Conservation (phyloP, 2,113 vertebrate species). For the Meles meles region DNA sequence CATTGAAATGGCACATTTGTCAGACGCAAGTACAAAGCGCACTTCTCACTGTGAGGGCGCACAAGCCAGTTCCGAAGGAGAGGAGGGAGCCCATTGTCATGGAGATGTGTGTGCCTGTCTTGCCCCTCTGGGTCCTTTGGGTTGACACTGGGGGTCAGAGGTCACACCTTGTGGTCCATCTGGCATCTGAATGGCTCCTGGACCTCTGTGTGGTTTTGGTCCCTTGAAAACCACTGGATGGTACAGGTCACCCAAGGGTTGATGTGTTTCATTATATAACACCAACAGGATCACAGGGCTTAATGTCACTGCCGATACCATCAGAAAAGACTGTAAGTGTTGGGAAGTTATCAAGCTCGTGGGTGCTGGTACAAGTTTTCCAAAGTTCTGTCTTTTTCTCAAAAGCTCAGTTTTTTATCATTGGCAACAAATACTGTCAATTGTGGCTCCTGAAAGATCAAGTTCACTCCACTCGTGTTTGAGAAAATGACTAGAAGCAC, state of each 20-base stretch:
- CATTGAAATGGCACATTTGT: accelerated
- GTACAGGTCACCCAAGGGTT: not conserved
- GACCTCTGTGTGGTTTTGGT: accelerated
- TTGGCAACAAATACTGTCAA: not conserved
- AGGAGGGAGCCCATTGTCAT: not conserved
- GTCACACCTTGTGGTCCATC: not conserved
- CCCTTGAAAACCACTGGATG: not conserved
- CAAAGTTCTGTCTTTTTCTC: not conserved
- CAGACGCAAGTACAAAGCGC: accelerated
- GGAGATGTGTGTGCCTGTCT: accelerated
- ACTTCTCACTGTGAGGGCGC: not conserved
- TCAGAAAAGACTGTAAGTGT: not conserved
- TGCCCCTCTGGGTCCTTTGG: not conserved
- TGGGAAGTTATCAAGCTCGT: too few relatives aligned
- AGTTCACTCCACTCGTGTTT: not conserved
- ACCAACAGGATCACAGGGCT: not conserved
- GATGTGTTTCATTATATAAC: not conserved
- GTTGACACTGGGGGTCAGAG: not conserved
- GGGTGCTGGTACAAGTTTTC: not conserved
- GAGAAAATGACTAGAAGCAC: not conserved
- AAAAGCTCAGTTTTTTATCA: not conserved
- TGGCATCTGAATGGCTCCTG: not conserved
- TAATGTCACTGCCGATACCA: not conserved
- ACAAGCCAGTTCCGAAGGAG: accelerated
- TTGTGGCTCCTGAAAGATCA: not conserved